Evolutionary conservation across 2,888 invertebrate genomes (phyloP), one percentile per base, ranked within the genome.

Genomic region (Cotesia congregata): DNA sequence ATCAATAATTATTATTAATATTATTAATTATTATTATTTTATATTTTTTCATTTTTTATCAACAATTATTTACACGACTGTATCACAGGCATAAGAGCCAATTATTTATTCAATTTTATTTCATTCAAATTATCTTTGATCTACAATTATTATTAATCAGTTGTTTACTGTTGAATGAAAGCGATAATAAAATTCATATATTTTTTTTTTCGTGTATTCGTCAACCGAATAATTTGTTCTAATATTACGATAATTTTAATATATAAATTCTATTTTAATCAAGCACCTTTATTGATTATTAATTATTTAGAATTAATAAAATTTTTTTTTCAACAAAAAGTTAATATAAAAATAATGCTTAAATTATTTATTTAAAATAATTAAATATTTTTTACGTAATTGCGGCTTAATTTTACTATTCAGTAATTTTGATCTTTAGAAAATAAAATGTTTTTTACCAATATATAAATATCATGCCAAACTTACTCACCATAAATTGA

Each of bases 61-160:
- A 81, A 83, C 79, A 82, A 82, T 83, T 86, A 86, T 86, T 84
- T 85, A 86, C 84, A 86, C 78, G 82, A 76, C 82, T 79, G 80
- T 80, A 80, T 82, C 80, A 82, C 81, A 82, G 78, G 80, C 78
- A 78, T 79, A 77, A 75, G 75, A 77, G 74, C 78, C 78, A 82
- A 83, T 76, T 78, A 78, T 82, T 40, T 78, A n/a, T 60, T 60
- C n/a, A 9, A 60, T 60, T n/a, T n/a, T 60, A 3, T 9, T 12
- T 62, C 20, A 62, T 17, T 62, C 17, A 7, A 62, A 17, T 82
- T 78, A 81, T 76, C 74, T 67, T 68, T 68, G 41, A 68, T 68
- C 75, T 68, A 65, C 75, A 15, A 61, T 70, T 30, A 72, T 39
- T 75, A 73, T 74, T 17, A 9, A 6, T 50, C 50, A 50, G 12